Conservation (phyloP, 2,797 vertebrate species). For the Emydoidea blandingii region DNA sequence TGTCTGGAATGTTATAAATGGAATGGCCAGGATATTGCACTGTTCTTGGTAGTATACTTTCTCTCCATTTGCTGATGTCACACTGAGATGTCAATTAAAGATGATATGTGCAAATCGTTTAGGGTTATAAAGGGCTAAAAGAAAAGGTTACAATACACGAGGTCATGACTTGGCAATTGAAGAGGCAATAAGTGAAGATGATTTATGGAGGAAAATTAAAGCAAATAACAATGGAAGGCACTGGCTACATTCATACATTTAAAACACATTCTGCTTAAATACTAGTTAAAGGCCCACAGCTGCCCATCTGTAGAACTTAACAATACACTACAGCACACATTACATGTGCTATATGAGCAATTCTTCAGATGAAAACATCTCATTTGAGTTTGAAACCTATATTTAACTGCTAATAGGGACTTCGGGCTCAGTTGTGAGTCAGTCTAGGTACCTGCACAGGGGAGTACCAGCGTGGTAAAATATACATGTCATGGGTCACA, state of each 20-base stretch:
- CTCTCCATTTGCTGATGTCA: slow-evolving; percentile 77
- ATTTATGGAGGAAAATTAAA: slow-evolving; percentile 57
- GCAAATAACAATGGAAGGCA: slow-evolving; percentile 18
- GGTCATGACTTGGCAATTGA: slow-evolving; percentile 75
- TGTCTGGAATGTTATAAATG: slow-evolving; percentile 51
- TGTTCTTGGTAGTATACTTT: slow-evolving; percentile 50
- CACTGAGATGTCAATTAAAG: slow-evolving; percentile 80
- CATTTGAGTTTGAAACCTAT: background rate
- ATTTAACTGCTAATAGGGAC: background rate
- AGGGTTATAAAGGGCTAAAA: slow-evolving; percentile 73
- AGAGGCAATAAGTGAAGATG: slow-evolving; percentile 70
- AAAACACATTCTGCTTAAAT: slow-evolving; percentile 13
- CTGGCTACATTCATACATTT: slow-evolving; percentile 26
- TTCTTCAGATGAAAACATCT: background rate
- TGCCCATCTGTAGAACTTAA: background rate
- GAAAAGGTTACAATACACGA: slow-evolving; percentile 76
- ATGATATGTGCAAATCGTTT: slow-evolving; percentile 82
- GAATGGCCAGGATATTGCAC: slow-evolving; percentile 42
- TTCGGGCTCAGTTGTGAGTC: background rate
- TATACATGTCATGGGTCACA: fast-evolving
- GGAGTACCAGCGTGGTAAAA: background rate
- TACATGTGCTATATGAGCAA: background rate
- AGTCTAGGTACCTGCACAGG: background rate
- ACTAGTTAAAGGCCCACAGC: fast-evolving
- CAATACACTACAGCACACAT: background rate